Evolutionary conservation across 2,797 vertebrate species (phyloP).

Genomic region (Lutjanus argentimaculatus): DNA sequence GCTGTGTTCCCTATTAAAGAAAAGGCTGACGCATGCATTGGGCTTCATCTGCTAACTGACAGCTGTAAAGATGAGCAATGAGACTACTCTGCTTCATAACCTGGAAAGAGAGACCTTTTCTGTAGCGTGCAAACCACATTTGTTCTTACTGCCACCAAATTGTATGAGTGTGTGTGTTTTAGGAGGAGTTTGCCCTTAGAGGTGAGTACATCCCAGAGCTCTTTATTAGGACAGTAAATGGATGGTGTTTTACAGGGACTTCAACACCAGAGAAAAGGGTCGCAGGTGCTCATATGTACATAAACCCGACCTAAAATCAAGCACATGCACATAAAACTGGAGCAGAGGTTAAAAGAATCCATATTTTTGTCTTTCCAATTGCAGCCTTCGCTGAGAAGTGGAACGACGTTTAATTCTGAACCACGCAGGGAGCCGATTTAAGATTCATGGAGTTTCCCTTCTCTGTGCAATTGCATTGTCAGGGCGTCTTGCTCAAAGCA

Average conservation of each 20-base stretch:
- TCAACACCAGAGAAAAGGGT: slow-evolving; percentile 47
- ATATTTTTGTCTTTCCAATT: slow-evolving; percentile 39
- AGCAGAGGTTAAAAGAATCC: slow-evolving; percentile 57
- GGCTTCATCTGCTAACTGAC: slow-evolving; percentile 74
- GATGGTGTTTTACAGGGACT: slow-evolving; percentile 49
- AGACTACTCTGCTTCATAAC: slow-evolving; percentile 69
- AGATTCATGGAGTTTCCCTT: slow-evolving; percentile 47
- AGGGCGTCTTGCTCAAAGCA: slow-evolving; percentile 49
- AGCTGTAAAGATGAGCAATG: slow-evolving; percentile 83
- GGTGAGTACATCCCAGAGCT: slow-evolving; percentile 46
- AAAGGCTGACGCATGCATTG: slow-evolving; percentile 74
- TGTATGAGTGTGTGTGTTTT: slow-evolving; percentile 40
- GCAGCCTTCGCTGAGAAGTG: slow-evolving; percentile 26
- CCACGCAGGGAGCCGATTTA: slow-evolving; percentile 36
- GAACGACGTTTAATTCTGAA: slow-evolving; percentile 15
- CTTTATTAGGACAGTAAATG: slow-evolving; percentile 72
- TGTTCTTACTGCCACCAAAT: slow-evolving; percentile 20
- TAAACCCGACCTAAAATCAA: slow-evolving; percentile 53
- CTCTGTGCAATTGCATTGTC: slow-evolving; percentile 48
- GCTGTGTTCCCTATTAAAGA: slow-evolving; percentile 75
- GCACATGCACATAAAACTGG: slow-evolving; percentile 49
- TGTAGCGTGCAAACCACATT: slow-evolving; percentile 27
- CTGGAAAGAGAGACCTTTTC: slow-evolving; percentile 58
- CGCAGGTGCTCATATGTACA: slow-evolving; percentile 54
- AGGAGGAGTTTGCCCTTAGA: slow-evolving; percentile 54